Conservation (phyloP, 2,797 vertebrate species). For the Semotilus atromaculatus region DNA sequence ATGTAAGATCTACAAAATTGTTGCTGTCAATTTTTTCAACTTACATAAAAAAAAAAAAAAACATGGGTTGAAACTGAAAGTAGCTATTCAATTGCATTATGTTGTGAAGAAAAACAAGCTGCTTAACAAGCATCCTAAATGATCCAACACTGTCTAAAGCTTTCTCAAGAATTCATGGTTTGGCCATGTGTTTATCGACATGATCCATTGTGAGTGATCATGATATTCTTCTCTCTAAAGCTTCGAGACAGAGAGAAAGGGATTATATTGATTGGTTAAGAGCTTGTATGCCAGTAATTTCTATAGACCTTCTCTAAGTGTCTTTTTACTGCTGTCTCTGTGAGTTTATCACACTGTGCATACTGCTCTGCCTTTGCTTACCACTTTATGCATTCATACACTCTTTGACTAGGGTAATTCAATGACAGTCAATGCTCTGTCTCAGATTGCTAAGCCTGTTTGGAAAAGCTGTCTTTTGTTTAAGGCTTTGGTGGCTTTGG, state of each 20-base stretch:
- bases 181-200: conserved; percentile 4
- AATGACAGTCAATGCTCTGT: conserved; percentile 34
- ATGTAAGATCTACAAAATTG: neutral
- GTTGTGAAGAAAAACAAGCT: neutral
- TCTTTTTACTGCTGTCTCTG: conserved; percentile 28
- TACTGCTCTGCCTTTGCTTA: conserved; percentile 1
- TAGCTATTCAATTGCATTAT: neutral
- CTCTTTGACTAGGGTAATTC: conserved; percentile 29
- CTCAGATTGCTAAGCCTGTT: conserved; percentile 43
- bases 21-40: neutral
- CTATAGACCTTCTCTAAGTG: conserved; percentile 31
- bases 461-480: conserved; percentile 42
- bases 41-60: neutral
- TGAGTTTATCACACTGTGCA: conserved; percentile 12
- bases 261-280: conserved; percentile 47
- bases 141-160: neutral
- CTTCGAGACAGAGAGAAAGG: conserved; percentile 12
- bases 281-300: conserved; percentile 39
- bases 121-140: neutral
- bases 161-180: neutral
- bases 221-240: conserved; percentile 13
- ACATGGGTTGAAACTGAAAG: neutral
- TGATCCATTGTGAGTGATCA: conserved; percentile 16
- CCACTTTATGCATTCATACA: conserved; percentile 28
- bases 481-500: conserved; percentile 45